Evolutionary conservation across 1,140 invertebrate genomes (phyloP), one percentile per base, ranked within the genome.

Genomic region (Oryzaephilus surinamensis): DNA sequence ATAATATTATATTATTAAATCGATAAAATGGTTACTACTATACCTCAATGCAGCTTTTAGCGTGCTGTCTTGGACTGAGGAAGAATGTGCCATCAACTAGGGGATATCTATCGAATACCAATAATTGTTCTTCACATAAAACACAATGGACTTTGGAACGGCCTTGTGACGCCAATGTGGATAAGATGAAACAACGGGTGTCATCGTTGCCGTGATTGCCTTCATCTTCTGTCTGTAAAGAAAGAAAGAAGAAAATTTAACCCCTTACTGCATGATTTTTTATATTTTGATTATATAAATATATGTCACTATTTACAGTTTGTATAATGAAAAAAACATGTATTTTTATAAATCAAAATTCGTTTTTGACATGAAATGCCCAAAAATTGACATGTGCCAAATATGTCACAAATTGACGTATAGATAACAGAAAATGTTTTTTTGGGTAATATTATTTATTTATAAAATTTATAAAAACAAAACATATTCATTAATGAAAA

Each of bases 61-160:
- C 81, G 61, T 94, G 86, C 59, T 91, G 86, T 42, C 81, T 73
- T 16, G 93, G 93, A 46, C 89, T 94, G 15, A 97, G 71, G 69
- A 97, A 97, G 69, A 98, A 94, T 6, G 93, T 97, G 24, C 95
- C 95, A 61, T 97, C 93, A 21, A 97, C 83, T 33, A 98, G 69
- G 1, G 95, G 95, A 69, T 97, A 97, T 42, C 90, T 77, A 70
- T 97, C 95, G 67, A 93, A 98, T 38, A 97, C 90, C 32, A 84
- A 72, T 72, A 97, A 76, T 6, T 82, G 76, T 26, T 81, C 77
- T 46, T 86, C 79, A 67, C 94, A 98, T 32, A 97, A 69, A 6
- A 95, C 83, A 61, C 91, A 95, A 3, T 78, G 74, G 2, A 91
- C 83, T 47, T 79, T 73, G 28, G 81, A 82, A 64, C 82, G 82